Conservation (phyloP, 2,888 invertebrate species). For the Drosophila prolongata region DNA sequence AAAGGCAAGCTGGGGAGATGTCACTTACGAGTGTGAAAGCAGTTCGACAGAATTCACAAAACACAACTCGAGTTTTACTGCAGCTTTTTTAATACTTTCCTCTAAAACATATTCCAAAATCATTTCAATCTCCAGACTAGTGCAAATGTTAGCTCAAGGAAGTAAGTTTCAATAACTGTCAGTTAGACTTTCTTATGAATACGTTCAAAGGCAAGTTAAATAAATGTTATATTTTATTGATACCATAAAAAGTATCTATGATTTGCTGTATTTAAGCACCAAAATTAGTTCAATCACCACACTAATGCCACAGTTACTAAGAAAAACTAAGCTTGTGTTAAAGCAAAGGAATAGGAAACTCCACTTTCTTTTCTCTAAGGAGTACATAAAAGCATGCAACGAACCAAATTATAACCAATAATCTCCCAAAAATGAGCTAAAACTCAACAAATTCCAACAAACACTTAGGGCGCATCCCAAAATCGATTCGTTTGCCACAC, state of each 20-base stretch:
- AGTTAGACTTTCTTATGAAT: no score
- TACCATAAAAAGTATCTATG: no score
- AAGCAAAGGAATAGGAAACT: neutral
- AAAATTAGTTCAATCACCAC: no score
- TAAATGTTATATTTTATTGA: no score
- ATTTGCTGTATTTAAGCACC: no score
- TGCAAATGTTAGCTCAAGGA: neutral
- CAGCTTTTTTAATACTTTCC: neutral
- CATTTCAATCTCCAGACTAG: no score
- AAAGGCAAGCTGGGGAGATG: neutral
- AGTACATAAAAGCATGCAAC: neutral
- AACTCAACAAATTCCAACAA: neutral
- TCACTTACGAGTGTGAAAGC: neutral
- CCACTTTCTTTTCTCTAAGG: neutral
- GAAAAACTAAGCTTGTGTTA: neutral
- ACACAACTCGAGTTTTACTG: neutral
- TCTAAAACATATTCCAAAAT: neutral
- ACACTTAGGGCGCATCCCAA: conserved; percentile 10
- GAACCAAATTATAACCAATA: neutral
- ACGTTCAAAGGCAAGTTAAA: no score
- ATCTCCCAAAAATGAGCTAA: neutral
- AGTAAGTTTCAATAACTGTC: no score
- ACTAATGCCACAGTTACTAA: neutral
- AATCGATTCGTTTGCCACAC: conserved; percentile 35
- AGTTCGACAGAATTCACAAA: neutral